These are phyloP conservation scores for Leptinotarsa defecta DNA, from an alignment of 1,140 invertebrate genomes.

Conservation along the genomic window DNA sequence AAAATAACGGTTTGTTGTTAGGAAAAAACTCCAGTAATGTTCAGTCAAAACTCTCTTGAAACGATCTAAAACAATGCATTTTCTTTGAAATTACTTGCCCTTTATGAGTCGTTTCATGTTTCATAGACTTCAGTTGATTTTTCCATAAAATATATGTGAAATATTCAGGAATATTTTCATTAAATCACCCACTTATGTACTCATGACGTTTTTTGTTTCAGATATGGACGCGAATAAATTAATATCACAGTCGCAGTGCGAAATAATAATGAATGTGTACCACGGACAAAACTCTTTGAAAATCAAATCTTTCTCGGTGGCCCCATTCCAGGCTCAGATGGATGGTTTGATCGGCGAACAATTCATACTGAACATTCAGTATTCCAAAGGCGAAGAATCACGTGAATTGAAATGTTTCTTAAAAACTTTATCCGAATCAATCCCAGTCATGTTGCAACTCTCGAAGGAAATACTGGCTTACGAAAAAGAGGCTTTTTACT, in stretches of 20 bases:
- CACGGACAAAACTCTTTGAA: neutral
- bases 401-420: constrained; percentile 32
- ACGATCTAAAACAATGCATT: no score
- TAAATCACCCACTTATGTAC: no score
- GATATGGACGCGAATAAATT: neutral
- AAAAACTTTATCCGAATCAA: constrained; percentile 34
- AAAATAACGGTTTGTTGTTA: no score
- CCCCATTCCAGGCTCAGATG: constrained; percentile 5
- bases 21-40: no score
- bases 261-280: neutral
- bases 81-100: no score
- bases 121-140: no score
- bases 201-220: neutral
- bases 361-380: constrained; percentile 34
- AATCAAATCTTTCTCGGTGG: neutral
- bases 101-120: no score
- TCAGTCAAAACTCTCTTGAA: no score
- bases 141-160: no score
- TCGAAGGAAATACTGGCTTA: constrained; percentile 30
- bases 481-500: constrained; percentile 41
- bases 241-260: neutral
- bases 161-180: no score
- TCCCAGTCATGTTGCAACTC: constrained; percentile 29
- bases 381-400: constrained; percentile 15
- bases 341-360: constrained; percentile 37